phyloP scores from a whole-genome alignment of 2,113 vertebrate genomes.

The Thalassoma bifasciatum region DNA sequence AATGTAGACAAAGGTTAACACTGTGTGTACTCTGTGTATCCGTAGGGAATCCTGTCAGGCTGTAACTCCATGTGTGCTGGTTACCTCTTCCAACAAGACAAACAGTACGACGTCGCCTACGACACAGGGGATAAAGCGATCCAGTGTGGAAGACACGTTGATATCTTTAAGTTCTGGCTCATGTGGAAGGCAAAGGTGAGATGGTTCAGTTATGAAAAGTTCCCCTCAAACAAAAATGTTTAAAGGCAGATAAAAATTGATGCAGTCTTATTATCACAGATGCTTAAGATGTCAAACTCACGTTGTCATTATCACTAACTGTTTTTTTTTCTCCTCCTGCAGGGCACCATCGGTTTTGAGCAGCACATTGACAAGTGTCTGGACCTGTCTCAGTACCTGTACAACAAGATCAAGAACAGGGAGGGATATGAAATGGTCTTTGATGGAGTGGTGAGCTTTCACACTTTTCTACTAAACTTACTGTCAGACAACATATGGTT shows the following conservation, averaged over 20 bases:
- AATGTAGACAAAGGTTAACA: slow-evolving; percentile 2
- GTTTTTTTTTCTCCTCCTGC: slow-evolving; percentile 5
- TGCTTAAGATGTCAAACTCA: not conserved
- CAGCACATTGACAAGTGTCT: slow-evolving; percentile 97
- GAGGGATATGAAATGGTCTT: slow-evolving; percentile 99
- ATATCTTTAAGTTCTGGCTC: slow-evolving; percentile 99
- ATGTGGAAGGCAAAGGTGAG: slow-evolving; percentile 99
- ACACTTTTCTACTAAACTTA: not conserved
- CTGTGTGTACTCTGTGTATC: not conserved
- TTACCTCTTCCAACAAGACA: slow-evolving; percentile 98
- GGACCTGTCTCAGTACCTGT: slow-evolving; percentile 95
- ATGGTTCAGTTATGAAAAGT: not conserved
- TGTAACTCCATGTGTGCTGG: slow-evolving; percentile 99
- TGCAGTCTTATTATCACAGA: not conserved
- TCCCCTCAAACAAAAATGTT: not conserved
- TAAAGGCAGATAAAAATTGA: not conserved
- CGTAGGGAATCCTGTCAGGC: slow-evolving; percentile 92
- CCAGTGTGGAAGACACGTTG: slow-evolving; percentile 97
- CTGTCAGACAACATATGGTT: no score
- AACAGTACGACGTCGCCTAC: slow-evolving; percentile 96
- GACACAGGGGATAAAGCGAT: slow-evolving; percentile 99
- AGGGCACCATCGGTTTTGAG: slow-evolving; percentile 98
- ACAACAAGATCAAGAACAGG: slow-evolving; percentile 95
- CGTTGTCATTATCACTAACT: not conserved
- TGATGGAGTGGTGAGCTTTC: slow-evolving; percentile 88